Base-by-base conservation (phyloP, 2,113 vertebrate genomes). In the Campylomormyrus numenius region DNA sequence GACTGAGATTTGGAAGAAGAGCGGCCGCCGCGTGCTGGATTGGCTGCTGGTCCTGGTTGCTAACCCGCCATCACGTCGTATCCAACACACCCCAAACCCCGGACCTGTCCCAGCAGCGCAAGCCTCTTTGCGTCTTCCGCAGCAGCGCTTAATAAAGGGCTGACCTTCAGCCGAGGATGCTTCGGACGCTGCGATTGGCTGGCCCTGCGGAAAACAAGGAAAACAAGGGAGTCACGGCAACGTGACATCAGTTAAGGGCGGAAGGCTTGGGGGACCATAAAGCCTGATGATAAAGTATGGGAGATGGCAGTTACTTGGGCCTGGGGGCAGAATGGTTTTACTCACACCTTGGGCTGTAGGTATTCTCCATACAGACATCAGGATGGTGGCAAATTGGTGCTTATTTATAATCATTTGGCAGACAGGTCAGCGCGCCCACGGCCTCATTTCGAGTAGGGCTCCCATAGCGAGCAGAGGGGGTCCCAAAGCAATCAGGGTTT, bases 401-500 rank as follows among this genome's bases (percentile, higher is more conserved):
- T 90, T 90, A 85, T 91, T 91, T 90, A 88, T 88, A 90, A 91
- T 88, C 89, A 88, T 90, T 90, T 90, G 86, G 70, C 52, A 88
- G 86, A 85, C 66, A 85, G 74, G 85, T 50, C 89, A 90, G n/a
- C n/a, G n/a, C 24, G 80, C 62, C 31, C 70, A 90, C 27, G 80
- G 87, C 77, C 80, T 90, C 77, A 89, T 88, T 89, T 89, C 13
- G 53, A 42, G 53, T 27, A 3, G 56, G 77, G 45, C 52, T 87
- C 88, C 90, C 90, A 13, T 10, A n/a, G 62, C 21, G 35, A 53
- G 49, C 46, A 74, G 21, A 48, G 53, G 19, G 58, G 31, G 17
- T 77, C 90, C 90, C 90, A 89, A 46, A 58, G 66, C 90, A 89
- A 91, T 91, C 39, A 93, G 93, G 94, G 90, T 88, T 89, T 27